Conservation (phyloP, 2,113 vertebrate genomes). For the Vulpes ferrilata region DNA sequence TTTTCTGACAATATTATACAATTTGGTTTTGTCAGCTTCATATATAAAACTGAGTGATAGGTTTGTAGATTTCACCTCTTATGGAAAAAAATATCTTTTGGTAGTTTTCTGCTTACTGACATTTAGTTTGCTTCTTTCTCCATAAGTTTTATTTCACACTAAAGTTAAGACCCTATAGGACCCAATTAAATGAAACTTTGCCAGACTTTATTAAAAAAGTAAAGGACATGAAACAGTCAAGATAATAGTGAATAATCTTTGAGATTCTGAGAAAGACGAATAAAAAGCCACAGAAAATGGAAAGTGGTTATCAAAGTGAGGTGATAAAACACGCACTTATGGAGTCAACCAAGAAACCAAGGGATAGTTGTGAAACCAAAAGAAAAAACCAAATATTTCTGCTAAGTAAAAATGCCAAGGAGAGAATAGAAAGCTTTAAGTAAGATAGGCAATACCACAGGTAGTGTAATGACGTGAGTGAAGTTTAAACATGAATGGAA, state of each 20-base stretch:
- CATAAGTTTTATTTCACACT: slow-evolving; percentile 48
- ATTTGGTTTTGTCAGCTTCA: slow-evolving; percentile 22
- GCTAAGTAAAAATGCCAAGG: slow-evolving; percentile 65
- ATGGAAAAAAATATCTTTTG: not conserved
- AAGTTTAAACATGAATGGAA: slow-evolving; percentile 62
- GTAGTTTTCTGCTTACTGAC: slow-evolving; percentile 51
- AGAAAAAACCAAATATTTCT: slow-evolving; percentile 43
- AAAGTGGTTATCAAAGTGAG: slow-evolving; percentile 65
- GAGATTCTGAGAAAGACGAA: slow-evolving; percentile 39
- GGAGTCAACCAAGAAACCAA: slow-evolving; percentile 53
- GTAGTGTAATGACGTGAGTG: not conserved
- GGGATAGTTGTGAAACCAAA: slow-evolving; percentile 50
- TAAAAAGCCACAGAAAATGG: slow-evolving; percentile 67
- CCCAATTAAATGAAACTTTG: not conserved
- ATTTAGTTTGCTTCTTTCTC: slow-evolving; percentile 59
- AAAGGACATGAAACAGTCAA: slow-evolving; percentile 29
- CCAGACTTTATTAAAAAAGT: slow-evolving; percentile 61
- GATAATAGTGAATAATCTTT: slow-evolving; percentile 33
- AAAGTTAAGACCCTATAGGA: slow-evolving; percentile 30
- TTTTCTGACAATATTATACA: not conserved
- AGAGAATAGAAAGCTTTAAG: slow-evolving; percentile 61
- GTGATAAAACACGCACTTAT: slow-evolving; percentile 55
- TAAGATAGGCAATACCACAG: not conserved
- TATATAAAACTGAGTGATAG: slow-evolving; percentile 37
- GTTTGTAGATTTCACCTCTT: slow-evolving; percentile 65